Evolutionary conservation across 2,113 vertebrate species (phyloP).

Genomic region (Aegotheles bennettii): DNA sequence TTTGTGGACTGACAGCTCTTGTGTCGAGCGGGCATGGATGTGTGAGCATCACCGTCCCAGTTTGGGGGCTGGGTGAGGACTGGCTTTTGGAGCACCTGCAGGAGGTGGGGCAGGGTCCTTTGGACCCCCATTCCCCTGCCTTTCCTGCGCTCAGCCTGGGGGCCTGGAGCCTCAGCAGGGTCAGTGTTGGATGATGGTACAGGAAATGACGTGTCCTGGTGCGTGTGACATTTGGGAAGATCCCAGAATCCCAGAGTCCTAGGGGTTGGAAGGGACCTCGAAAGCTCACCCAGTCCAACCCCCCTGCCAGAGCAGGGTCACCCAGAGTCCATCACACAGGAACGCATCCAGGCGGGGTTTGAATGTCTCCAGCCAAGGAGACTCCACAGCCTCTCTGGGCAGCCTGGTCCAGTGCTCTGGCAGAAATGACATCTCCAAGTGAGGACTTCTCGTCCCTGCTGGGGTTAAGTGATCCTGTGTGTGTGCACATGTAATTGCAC

Average conservation of each 20-base stretch:
- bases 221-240: not conserved
- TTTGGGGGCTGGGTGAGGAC: not conserved
- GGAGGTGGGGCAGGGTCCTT: not conserved
- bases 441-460: not conserved
- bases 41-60: not conserved
- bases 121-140: not conserved
- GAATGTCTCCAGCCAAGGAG: no score
- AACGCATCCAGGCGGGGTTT: no score
- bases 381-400: no score
- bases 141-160: not conserved
- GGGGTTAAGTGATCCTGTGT: no score
- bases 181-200: rapidly evolving
- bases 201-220: no score
- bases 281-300: no score
- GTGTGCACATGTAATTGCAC: not conserved
- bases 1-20: not conserved
- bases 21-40: not conserved
- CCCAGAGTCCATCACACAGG: no score
- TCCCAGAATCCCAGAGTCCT: no score
- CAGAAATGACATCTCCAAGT: not conserved
- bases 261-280: no score
- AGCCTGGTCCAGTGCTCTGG: not conserved
- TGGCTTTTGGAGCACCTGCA: not conserved
- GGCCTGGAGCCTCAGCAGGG: not conserved
- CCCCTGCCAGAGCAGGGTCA: no score